phyloP scores from a whole-genome alignment of 2,888 invertebrate genomes.

The Yponomeuta sedellus region DNA sequence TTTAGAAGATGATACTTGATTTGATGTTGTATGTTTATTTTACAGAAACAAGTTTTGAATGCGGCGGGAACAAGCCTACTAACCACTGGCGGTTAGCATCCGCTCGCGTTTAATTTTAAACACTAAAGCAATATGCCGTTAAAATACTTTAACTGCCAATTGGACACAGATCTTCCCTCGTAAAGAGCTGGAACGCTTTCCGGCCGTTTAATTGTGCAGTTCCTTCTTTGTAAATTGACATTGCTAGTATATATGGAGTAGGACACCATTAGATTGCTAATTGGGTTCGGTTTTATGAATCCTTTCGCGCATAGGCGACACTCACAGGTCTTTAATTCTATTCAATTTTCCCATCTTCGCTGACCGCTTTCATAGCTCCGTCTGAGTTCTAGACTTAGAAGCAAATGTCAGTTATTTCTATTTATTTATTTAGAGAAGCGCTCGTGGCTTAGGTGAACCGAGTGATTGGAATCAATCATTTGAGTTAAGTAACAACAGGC shows the following conservation, averaged over 20 bases:
- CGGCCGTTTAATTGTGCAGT: constrained; percentile 50
- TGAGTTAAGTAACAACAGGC: too few species aligned
- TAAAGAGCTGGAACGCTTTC: constrained; percentile 52
- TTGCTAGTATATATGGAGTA: constrained; percentile 3
- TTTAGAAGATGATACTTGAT: too few species aligned
- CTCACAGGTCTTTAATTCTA: neutral
- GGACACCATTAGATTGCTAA: neutral
- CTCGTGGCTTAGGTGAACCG: too few species aligned
- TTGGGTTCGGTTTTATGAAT: neutral
- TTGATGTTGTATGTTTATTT: too few species aligned
- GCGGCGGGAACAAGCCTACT: constrained; percentile 22
- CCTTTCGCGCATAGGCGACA: neutral
- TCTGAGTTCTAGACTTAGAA: too few species aligned
- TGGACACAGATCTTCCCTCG: constrained; percentile 52
- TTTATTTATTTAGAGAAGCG: too few species aligned
- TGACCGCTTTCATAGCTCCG: neutral
- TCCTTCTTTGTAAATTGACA: constrained; percentile 29
- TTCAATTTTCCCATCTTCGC: neutral
- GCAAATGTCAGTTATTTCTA: too few species aligned
- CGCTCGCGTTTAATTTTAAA: constrained; percentile 49
- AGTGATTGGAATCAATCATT: too few species aligned
- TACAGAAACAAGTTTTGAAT: neutral
- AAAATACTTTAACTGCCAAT: constrained; percentile 57
- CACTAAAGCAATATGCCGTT: constrained; percentile 55
- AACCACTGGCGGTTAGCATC: constrained; percentile 39